Conservation (phyloP, 35 echinoderm and acorn worm species). For the Chiridota heheva region DNA sequence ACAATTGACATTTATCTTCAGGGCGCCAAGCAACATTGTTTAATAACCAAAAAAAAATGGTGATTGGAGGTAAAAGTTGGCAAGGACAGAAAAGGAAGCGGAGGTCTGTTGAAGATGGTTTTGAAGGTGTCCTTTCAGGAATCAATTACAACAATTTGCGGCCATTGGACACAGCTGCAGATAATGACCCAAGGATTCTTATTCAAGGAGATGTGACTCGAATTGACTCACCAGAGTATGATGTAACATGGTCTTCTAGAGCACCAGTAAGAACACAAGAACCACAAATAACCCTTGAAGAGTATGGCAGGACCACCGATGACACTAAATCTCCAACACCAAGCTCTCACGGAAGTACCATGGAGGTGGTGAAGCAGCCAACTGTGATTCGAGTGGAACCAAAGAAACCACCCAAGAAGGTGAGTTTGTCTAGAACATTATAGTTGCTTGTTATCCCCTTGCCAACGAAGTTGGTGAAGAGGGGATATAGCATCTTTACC, state of each 20-base stretch:
- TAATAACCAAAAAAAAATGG: conserved; percentile 7
- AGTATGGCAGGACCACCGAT: too few species aligned
- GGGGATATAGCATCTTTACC: too few species aligned
- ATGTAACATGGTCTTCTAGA: conserved; percentile 24
- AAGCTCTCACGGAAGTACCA: conserved; percentile 1
- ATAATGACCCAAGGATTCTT: conserved; percentile 41
- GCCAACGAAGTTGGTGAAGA: too few species aligned
- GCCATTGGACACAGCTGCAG: conserved; percentile 67
- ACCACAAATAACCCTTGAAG: too few species aligned
- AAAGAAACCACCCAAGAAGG: too few species aligned
- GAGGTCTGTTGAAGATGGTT: conserved; percentile 44
- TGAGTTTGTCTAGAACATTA: too few species aligned
- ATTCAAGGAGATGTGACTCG: conserved; percentile 61
- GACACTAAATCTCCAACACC: conserved; percentile 25
- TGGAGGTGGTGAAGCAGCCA: too few species aligned
- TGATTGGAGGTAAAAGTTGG: background rate
- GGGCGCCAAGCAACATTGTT: background rate
- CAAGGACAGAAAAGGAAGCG: background rate
- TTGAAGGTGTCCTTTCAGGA: conserved; percentile 69
- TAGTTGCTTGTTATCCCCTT: too few species aligned
- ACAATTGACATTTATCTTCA: background rate
- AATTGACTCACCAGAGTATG: background rate
- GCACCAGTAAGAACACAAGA: conserved; percentile 11
- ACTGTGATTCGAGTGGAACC: too few species aligned
- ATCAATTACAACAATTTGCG: conserved; percentile 71